phyloP scores from a whole-genome alignment of 2,113 vertebrate genomes.

The Paedocypris sp. region DNA sequence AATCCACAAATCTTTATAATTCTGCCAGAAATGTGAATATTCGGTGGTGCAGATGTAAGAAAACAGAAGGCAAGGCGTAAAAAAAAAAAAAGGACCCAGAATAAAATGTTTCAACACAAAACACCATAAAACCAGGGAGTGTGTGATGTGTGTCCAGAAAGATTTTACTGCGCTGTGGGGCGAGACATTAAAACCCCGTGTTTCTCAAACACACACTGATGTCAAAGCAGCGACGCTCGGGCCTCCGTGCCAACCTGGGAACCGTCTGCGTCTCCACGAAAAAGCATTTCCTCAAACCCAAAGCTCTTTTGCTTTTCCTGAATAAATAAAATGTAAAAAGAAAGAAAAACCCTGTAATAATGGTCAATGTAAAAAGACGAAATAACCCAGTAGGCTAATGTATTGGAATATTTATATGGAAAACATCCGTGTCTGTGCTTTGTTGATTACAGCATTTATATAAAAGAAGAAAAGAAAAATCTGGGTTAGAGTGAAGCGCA shows the following conservation, averaged over 20 bases:
- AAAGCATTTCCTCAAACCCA: constrained; percentile 3
- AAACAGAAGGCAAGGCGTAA: constrained; percentile 12
- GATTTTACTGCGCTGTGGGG: constrained; percentile 20
- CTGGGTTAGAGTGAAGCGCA: too few species aligned
- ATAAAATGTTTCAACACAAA: constrained; percentile 33
- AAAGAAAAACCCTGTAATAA: too few species aligned
- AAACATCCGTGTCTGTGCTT: too few species aligned
- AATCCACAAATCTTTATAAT: constrained; percentile 3
- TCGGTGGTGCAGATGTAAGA: constrained; percentile 3
- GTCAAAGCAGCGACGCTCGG: constrained; percentile 1
- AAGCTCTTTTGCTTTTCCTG: too few species aligned
- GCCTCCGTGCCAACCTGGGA: constrained; percentile 19
- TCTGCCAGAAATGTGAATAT: constrained; percentile 1
- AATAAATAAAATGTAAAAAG: too few species aligned
- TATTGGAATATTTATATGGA: too few species aligned
- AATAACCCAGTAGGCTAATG: too few species aligned
- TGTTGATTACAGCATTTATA: too few species aligned
- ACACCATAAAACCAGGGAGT: constrained; percentile 13
- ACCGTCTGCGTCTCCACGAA: too few species aligned
- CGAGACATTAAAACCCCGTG: constrained; percentile 20
- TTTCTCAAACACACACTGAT: constrained; percentile 15
- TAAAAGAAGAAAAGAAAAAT: too few species aligned
- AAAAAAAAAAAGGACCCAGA: not conserved
- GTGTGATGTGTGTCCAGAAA: constrained; percentile 29
- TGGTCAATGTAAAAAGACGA: too few species aligned